Base-by-base conservation (phyloP, 2,888 invertebrate species). In the Podabrus alpinus region DNA sequence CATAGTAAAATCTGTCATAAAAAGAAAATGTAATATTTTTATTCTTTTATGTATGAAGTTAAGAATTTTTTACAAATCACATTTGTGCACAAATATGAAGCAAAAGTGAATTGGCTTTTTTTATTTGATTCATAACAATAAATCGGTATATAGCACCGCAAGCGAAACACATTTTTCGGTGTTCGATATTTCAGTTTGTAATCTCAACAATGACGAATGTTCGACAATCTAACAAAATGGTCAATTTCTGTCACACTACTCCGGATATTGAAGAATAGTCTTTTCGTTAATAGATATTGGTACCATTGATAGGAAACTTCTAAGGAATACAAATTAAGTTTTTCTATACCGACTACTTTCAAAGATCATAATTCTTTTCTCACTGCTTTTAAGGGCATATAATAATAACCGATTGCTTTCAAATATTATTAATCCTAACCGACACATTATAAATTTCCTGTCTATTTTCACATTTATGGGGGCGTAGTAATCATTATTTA, bases 141-240 rank as follows among this genome's bases (percentile, higher is more conserved):
- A 73, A 73, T 73, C 73, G 69, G 69, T 73, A 66, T 73, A 69
- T 66, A 73, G 60, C 73, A 69, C 73, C 73, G 69, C 69, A 69
- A 73, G 73, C 73, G 73, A 69, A 73, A 71, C 67, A 68, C 70
- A 69, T 73, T 73, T 71, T 66, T 71, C 60, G 67, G 73, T 67
- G 69, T 71, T 70, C 74, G 66, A 73, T 78, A 74, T 76, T 76
- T 78, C 78, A 73, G 77, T 77, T 79, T 77, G 70, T 73, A 76
- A 77, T 77, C 76, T 77, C 74, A 72, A 77, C 79, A 74, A 77
- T 79, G 79, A 79, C 74, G 74, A 77, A 79, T 79, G 79, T 76
- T 73, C 71, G 72, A 72, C 76, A 79, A 77, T 77, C 74, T 73
- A 73, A 76, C 79, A 77, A 77, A 79, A 77, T 75, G 76, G 77